Conservation (phyloP, 2,797 vertebrate species). For the Enteromius unitaeniatus region DNA sequence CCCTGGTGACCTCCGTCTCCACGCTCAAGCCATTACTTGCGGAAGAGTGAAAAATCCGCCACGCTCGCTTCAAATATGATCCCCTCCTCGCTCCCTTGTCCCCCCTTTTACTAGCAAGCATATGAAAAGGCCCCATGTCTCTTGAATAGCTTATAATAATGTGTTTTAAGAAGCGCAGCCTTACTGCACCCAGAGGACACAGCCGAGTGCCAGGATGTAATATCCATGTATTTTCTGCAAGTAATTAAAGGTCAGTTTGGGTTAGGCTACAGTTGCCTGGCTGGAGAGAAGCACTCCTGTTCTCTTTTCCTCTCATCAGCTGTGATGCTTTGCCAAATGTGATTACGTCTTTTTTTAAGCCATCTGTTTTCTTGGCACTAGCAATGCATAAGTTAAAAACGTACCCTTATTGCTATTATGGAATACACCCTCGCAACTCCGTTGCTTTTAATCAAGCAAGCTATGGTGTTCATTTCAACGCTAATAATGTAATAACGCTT, state of each 20-base stretch:
- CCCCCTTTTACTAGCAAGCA: constrained; percentile 70
- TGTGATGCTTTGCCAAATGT: constrained; percentile 74
- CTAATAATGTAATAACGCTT: constrained; percentile 15
- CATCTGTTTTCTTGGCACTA: constrained; percentile 75
- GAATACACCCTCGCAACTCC: constrained; percentile 8
- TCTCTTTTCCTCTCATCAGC: constrained; percentile 62
- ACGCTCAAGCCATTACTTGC: constrained; percentile 77
- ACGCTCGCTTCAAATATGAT: constrained; percentile 79
- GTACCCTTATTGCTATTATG: constrained; percentile 15
- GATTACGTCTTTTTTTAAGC: constrained; percentile 76
- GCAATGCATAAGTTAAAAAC: constrained; percentile 66
- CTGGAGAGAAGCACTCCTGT: constrained; percentile 63
- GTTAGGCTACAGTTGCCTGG: constrained; percentile 72
- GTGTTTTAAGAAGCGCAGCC: constrained; percentile 79
- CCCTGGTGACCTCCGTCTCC: constrained; percentile 76
- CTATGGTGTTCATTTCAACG: neutral
- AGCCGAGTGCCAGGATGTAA: constrained; percentile 71
- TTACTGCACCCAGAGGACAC: constrained; percentile 76
- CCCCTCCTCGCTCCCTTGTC: constrained; percentile 33
- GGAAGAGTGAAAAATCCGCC: constrained; percentile 77
- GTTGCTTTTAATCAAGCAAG: constrained; percentile 30
- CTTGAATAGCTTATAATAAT: constrained; percentile 84
- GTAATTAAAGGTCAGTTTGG: constrained; percentile 84
- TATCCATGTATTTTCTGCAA: constrained; percentile 72
- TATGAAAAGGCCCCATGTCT: constrained; percentile 76